Evolutionary conservation across 2,113 vertebrate species (phyloP).

Genomic region (Hoplias malabaricus): DNA sequence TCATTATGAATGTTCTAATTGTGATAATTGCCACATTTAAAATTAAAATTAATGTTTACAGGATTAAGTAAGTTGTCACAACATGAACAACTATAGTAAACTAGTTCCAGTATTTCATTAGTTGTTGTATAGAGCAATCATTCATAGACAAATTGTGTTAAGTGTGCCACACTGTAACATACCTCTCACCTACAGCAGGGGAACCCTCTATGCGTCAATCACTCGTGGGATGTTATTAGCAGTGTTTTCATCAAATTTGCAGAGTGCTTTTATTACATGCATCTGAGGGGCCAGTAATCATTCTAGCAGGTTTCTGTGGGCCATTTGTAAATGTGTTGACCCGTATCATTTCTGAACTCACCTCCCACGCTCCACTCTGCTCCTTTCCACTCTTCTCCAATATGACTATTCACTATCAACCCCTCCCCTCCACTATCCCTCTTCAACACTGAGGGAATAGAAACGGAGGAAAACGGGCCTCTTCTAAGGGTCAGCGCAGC

Average conservation of each 20-base stretch:
- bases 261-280: neutral
- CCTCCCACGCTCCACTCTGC: neutral
- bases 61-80: too few relatives aligned
- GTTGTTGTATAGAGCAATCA: too few relatives aligned
- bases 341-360: conserved; percentile 21
- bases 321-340: conserved; percentile 30
- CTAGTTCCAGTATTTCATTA: too few relatives aligned
- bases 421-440: conserved; percentile 28
- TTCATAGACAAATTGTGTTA: too few relatives aligned
- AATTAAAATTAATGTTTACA: too few relatives aligned
- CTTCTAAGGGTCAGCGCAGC: neutral
- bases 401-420: conserved; percentile 20
- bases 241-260: neutral
- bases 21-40: too few relatives aligned
- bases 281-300: neutral
- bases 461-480: conserved; percentile 10
- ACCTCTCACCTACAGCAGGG: neutral
- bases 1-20: too few relatives aligned
- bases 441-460: conserved; percentile 15
- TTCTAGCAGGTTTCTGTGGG: conserved; percentile 3
- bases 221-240: neutral
- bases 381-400: conserved; percentile 16
- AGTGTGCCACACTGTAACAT: too few relatives aligned
- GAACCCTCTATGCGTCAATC: neutral
- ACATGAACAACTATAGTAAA: too few relatives aligned